phyloP scores from a whole-genome alignment of 2,888 invertebrate species.

The Muschampia plurimacula region DNA sequence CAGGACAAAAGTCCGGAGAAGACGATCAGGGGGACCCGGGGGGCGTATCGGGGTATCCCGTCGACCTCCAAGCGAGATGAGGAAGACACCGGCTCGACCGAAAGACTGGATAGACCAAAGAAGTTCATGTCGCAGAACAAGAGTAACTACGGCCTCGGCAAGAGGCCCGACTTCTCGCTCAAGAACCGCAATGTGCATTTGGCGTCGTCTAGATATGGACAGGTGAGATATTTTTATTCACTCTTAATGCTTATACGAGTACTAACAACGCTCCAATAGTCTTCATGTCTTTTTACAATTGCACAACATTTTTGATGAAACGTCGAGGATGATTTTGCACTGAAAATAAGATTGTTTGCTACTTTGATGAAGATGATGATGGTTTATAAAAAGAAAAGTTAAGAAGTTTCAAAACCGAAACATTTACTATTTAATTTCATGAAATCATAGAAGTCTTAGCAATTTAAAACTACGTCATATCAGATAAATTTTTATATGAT shows the following conservation, averaged over 20 bases:
- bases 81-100: conserved; percentile 73
- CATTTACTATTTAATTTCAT: not conserved
- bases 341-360: not conserved
- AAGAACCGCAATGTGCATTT: conserved; percentile 82
- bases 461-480: conserved; percentile 1
- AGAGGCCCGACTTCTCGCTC: conserved; percentile 79
- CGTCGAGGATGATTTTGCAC: not conserved
- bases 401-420: not conserved
- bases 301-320: too few relatives aligned
- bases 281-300: not conserved
- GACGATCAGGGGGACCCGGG: conserved; percentile 78
- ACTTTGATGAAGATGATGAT: not conserved
- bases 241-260: not conserved
- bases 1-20: conserved; percentile 84
- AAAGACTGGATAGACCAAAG: conserved; percentile 82
- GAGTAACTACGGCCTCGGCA: conserved; percentile 75
- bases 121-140: conserved; percentile 81
- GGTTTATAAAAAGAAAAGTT: not conserved
- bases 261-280: not conserved
- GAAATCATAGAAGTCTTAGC: not conserved
- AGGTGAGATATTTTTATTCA: conserved; percentile 66
- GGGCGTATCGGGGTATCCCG: conserved; percentile 75
- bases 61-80: conserved; percentile 79
- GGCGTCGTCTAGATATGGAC: conserved; percentile 80
- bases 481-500: not conserved